These are phyloP conservation scores for Triplophysa siluroides DNA, from an alignment of 2,113 vertebrate genomes.

Conservation along the genomic window DNA sequence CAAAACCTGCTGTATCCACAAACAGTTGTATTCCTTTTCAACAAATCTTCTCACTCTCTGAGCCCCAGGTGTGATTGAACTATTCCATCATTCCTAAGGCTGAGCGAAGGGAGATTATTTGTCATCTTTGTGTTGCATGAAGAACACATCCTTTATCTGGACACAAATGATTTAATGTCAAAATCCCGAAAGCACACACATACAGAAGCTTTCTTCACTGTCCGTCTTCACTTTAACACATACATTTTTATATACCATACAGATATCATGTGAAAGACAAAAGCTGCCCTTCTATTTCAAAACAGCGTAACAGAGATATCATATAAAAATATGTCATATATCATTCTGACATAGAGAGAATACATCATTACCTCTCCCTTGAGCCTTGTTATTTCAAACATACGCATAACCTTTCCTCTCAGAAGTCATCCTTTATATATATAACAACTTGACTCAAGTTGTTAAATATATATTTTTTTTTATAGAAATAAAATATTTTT, in stretches of 20 bases:
- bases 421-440: not conserved
- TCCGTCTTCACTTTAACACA: not conserved
- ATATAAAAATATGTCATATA: constrained; percentile 21
- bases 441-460: not conserved
- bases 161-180: constrained; percentile 27
- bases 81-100: constrained; percentile 26
- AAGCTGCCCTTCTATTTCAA: not conserved
- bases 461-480: too few relatives aligned
- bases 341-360: constrained; percentile 29
- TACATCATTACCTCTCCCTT: not conserved
- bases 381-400: not conserved
- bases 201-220: not conserved
- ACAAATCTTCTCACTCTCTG: not conserved
- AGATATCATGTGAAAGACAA: constrained; percentile 8
- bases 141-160: constrained; percentile 24
- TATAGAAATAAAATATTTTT: too few relatives aligned
- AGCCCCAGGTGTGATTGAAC: constrained; percentile 29
- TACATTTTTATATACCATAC: constrained; percentile 18
- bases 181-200: not conserved
- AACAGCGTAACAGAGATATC: constrained; percentile 1
- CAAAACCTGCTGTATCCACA: not conserved
- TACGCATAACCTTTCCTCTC: too few relatives aligned
- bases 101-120: not conserved
- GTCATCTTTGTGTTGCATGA: constrained; percentile 20
- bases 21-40: not conserved